Conservation (phyloP, 2,888 invertebrate species). For the Agriopis aurantiaria region DNA sequence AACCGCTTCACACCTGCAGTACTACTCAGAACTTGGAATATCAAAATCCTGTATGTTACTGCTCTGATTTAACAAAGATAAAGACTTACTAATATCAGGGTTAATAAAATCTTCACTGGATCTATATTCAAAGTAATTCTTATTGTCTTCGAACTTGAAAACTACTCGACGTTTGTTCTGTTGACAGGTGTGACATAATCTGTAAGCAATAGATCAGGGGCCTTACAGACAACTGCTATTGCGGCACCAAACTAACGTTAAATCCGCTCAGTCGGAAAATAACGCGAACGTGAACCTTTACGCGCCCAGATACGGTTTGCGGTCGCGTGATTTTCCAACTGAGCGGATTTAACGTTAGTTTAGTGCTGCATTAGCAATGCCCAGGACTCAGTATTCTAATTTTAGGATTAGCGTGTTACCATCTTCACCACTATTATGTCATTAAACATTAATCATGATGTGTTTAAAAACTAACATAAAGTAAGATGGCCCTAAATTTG, state of each 20-base stretch:
- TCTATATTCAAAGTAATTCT: conserved; percentile 84
- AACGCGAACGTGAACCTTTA: no score
- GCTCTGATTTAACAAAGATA: background rate
- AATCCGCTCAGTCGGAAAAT: no score
- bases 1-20: no score
- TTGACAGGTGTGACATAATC: conserved; percentile 84
- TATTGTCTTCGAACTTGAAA: conserved; percentile 84
- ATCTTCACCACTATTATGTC: background rate
- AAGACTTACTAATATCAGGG: conserved; percentile 85
- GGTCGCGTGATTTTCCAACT: no score
- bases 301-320: no score
- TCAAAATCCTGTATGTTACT: no score
- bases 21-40: no score
- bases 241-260: no score
- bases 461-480: background rate
- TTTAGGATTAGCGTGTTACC: background rate
- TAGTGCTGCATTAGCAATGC: no score
- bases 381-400: no score
- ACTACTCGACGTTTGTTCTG: conserved; percentile 78
- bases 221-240: no score
- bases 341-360: no score
- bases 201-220: conserved; percentile 51
- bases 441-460: background rate
- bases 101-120: conserved; percentile 73
- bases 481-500: background rate